These are phyloP conservation scores for Botia almorhae DNA, from an alignment of 2,797 vertebrate genomes.

Conservation along the genomic window DNA sequence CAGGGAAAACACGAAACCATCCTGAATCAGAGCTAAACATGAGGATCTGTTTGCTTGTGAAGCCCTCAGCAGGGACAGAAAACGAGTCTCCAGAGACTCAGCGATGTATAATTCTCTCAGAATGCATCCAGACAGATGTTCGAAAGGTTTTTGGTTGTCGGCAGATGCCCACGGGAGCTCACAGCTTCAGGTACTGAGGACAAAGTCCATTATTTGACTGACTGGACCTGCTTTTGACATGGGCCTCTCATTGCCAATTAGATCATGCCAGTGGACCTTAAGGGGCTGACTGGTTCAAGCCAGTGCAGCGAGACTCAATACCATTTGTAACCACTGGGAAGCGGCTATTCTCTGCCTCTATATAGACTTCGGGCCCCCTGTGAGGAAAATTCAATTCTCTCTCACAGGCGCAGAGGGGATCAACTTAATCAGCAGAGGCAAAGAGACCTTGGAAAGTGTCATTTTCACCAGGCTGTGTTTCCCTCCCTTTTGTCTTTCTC, in stretches of 20 bases:
- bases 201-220: slow-evolving; percentile 54
- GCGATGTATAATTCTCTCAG: slow-evolving; percentile 49
- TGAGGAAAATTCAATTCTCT: slow-evolving; percentile 59
- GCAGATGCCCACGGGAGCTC: slow-evolving; percentile 56
- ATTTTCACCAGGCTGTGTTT: slow-evolving; percentile 52
- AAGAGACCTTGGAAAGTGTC: slow-evolving; percentile 56
- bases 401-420: slow-evolving; percentile 54
- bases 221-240: slow-evolving; percentile 54
- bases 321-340: slow-evolving; percentile 56
- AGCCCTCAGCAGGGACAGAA: slow-evolving; percentile 56
- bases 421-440: slow-evolving; percentile 61
- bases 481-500: slow-evolving; percentile 39
- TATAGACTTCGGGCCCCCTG: slow-evolving; percentile 43
- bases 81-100: slow-evolving; percentile 64
- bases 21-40: slow-evolving; percentile 56
- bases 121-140: slow-evolving; percentile 54
- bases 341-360: slow-evolving; percentile 35
- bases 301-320: slow-evolving; percentile 61
- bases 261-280: slow-evolving; percentile 64
- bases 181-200: slow-evolving; percentile 46
- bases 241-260: slow-evolving; percentile 69
- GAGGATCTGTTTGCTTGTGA: slow-evolving; percentile 67
- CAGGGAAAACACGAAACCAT: slow-evolving; percentile 50
- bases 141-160: slow-evolving; percentile 48
- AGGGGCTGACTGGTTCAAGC: slow-evolving; percentile 70